Evolutionary conservation across 2,113 vertebrate species (phyloP), one percentile per base, ranked within the genome.

Genomic region (Cricetomys ansorgei): DNA sequence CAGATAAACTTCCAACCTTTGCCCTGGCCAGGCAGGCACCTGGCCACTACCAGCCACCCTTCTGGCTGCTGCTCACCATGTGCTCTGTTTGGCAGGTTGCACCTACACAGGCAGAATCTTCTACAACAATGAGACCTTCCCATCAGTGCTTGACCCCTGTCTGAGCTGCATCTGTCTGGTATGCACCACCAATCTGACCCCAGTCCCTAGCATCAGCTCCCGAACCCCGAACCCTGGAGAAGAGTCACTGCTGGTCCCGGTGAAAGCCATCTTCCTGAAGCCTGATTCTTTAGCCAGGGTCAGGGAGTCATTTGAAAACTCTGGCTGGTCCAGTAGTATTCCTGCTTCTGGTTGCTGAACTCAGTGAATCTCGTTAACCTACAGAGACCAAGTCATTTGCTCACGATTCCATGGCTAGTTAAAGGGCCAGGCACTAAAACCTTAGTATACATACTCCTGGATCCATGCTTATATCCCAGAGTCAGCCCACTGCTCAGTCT

Each of bases 151-250:
- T 81, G 98, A 99, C n/a, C 98, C 99, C 1, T 99, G 99, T 57
- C 98, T 99, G 57, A 99, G 98, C 97, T 99, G 99, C 97, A 99
- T 99, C 97, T 99, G 99, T 97, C 97, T 99, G 99, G 99, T 99
- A 98, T 43, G 98, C 37, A 13, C 67, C 87, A 7, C 75, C 5
- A 11, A 12, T 53, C 91, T 2, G 21, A 43, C n/a, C 55, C 81
- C 55, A 0, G 1, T 5, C 80, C 87, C 37, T 19, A 37, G 80
- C 43, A 45, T 45, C 45, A 34, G 25, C 53, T 80, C 81, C 92
- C 19, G 65, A 40, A 37, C 27, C 81, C 37, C 12, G 65, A 40
- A 37, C 27, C 81, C 37, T 10, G 5, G 70, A 69, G 45, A 76
- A 95, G 4, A n/a, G 48, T 55, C 1, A 25, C 55, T 43, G 48